Conservation (phyloP, 2,113 vertebrate species). For the Laticauda colubrina region DNA sequence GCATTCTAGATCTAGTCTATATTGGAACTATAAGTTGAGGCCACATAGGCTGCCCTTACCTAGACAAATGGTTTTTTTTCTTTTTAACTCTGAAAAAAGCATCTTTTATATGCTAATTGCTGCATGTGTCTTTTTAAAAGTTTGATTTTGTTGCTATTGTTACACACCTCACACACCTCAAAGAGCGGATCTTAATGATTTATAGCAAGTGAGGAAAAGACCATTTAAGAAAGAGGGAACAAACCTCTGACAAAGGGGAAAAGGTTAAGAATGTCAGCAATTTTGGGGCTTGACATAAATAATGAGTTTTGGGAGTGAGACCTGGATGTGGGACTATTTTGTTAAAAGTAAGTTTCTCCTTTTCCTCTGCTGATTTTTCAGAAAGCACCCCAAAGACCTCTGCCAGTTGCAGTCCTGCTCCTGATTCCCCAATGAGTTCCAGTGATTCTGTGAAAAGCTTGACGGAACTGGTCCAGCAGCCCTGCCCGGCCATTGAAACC, state of each 20-base stretch:
- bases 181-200: conserved; percentile 39
- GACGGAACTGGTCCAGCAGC: conserved; percentile 80
- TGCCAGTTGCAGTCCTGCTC: conserved; percentile 92
- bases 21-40: too few species aligned
- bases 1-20: background rate
- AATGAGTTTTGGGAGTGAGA: conserved; percentile 36
- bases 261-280: conserved; percentile 12
- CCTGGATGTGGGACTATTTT: conserved; percentile 50
- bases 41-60: background rate
- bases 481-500: conserved; percentile 79
- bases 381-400: conserved; percentile 96
- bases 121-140: background rate
- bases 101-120: background rate
- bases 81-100: background rate
- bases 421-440: conserved; percentile 92
- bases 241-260: conserved; percentile 22
- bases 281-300: conserved; percentile 46
- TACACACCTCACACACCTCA: conserved; percentile 21
- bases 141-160: background rate
- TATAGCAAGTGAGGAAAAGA: conserved; percentile 27
- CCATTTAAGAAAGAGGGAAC: conserved; percentile 38
- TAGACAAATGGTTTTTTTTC: too few species aligned
- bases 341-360: conserved; percentile 43
- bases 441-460: conserved; percentile 90
- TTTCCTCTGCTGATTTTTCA: conserved; percentile 54